A percentile compares a stretch with the other conserved stretches of the same genome.
phyloP scores from a whole-genome alignment of 1,140 invertebrate genomes.

The Drosophila bocqueti region DNA sequence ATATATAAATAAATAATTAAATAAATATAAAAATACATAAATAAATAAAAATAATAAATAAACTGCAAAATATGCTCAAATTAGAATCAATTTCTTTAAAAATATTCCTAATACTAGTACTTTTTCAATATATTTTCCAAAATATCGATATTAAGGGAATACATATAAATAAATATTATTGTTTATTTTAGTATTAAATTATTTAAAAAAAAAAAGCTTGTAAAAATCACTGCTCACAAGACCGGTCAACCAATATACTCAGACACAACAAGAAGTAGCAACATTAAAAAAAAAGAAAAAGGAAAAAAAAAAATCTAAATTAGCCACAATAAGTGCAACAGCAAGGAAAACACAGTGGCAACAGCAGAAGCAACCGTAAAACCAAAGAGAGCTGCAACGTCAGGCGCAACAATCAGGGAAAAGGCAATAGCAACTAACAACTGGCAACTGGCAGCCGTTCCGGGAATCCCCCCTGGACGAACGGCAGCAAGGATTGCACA shows the following conservation, averaged over 20 bases:
- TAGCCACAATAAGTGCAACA: conserved; percentile 8
- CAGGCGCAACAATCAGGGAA: conserved; percentile 22
- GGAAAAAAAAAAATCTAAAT: neutral
- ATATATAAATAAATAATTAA: too few relatives aligned
- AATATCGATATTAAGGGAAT: too few relatives aligned
- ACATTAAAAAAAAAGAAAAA: neutral
- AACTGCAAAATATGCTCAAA: too few relatives aligned
- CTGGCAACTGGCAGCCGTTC: conserved; percentile 9
- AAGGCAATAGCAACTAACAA: neutral
- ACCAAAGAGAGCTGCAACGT: conserved; percentile 17
- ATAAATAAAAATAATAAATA: too few relatives aligned
- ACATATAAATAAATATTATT: too few relatives aligned
- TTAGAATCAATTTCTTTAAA: neutral
- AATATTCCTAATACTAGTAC: neutral
- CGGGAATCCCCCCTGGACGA: conserved; percentile 8
- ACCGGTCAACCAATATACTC: neutral
- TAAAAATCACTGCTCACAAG: neutral
- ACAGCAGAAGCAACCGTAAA: conserved; percentile 24
- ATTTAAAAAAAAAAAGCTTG: neutral
- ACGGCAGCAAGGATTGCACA: conserved; percentile 35
- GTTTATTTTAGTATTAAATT: neutral
- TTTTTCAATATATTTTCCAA: too few relatives aligned
- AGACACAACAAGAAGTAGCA: neutral
- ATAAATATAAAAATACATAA: too few relatives aligned
- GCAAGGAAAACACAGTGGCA: conserved; percentile 9